These are phyloP conservation scores for Ligdia adustata DNA, from an alignment of 2,888 invertebrate species.

Conservation along the genomic window DNA sequence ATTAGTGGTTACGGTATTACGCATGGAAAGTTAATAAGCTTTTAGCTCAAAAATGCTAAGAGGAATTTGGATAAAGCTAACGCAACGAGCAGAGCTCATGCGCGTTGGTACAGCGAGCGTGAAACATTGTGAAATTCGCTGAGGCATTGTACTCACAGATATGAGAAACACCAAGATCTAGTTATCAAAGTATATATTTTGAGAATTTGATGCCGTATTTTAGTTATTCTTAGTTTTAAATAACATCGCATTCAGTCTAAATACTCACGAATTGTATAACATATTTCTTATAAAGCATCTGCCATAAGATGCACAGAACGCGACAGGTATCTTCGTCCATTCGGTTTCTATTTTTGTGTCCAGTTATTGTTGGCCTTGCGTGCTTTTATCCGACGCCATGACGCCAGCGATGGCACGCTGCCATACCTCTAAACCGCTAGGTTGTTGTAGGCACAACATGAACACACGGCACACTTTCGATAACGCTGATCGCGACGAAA, in stretches of 20 bases:
- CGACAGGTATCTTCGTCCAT: constrained; percentile 26
- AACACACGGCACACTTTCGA: constrained; percentile 68
- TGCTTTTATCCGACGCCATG: constrained; percentile 58
- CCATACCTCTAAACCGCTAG: too few relatives aligned
- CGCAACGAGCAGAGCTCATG: constrained; percentile 16
- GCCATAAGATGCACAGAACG: constrained; percentile 1
- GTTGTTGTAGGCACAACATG: constrained; percentile 62
- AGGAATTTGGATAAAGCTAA: constrained; percentile 12
- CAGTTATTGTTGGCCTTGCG: constrained; percentile 76
- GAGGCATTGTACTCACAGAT: constrained; percentile 3
- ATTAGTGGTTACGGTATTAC: constrained; percentile 45
- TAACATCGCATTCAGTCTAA: too few relatives aligned
- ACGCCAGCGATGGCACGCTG: constrained; percentile 63
- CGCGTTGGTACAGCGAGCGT: constrained; percentile 11
- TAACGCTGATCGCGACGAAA: constrained; percentile 42
- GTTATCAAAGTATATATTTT: too few relatives aligned
- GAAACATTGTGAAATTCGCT: constrained; percentile 16
- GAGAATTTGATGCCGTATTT: too few relatives aligned
- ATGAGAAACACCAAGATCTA: too few relatives aligned
- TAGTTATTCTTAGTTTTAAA: too few relatives aligned
- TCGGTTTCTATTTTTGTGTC: constrained; percentile 67
- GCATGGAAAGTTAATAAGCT: constrained; percentile 31
- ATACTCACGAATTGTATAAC: too few relatives aligned
- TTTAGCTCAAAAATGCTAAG: constrained; percentile 20
- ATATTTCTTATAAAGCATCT: too few relatives aligned